A percentile compares a stretch with the other conserved stretches of the same genome.
Conservation (phyloP, 1,140 invertebrate genomes). For the Plutomurus gul region DNA sequence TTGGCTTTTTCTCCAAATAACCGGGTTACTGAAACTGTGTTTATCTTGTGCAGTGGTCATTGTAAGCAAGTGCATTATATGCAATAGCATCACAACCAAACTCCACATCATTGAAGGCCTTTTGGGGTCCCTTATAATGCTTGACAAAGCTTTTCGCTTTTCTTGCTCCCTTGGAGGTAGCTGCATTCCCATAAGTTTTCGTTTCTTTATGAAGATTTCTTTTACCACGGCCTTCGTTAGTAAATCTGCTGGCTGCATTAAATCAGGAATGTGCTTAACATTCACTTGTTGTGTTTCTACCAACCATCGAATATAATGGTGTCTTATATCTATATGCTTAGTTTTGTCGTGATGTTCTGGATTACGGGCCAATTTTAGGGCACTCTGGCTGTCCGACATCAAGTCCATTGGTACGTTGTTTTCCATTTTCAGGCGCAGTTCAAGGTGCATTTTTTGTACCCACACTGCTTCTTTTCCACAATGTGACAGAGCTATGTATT, state of each 20-base stretch:
- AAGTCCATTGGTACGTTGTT: neutral
- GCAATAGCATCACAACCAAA: neutral
- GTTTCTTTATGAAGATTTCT: neutral
- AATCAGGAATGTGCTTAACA: neutral
- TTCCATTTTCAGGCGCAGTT: neutral
- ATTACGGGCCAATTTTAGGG: conserved; percentile 49
- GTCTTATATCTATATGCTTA: conserved; percentile 54
- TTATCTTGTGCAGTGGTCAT: neutral
- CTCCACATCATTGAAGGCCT: neutral
- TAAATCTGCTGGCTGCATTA: neutral
- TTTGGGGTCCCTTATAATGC: neutral
- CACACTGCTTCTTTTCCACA: neutral
- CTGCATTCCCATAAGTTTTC: neutral
- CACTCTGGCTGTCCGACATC: conserved; percentile 45
- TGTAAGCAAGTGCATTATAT: neutral
- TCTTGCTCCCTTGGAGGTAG: neutral
- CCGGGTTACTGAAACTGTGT: neutral
- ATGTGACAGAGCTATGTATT: neutral
- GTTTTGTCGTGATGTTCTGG: conserved; percentile 53
- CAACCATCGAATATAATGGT: conserved; percentile 51
- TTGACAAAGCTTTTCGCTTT: neutral
- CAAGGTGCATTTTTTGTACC: neutral
- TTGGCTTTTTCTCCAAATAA: neutral
- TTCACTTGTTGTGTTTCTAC: conserved; percentile 23
- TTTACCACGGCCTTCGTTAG: neutral